Percentiles rank a stretch among this genome's conserved stretches.
These are phyloP conservation scores for Nestor notabilis DNA, from an alignment of 2,113 vertebrate species.

Conservation along the genomic window DNA sequence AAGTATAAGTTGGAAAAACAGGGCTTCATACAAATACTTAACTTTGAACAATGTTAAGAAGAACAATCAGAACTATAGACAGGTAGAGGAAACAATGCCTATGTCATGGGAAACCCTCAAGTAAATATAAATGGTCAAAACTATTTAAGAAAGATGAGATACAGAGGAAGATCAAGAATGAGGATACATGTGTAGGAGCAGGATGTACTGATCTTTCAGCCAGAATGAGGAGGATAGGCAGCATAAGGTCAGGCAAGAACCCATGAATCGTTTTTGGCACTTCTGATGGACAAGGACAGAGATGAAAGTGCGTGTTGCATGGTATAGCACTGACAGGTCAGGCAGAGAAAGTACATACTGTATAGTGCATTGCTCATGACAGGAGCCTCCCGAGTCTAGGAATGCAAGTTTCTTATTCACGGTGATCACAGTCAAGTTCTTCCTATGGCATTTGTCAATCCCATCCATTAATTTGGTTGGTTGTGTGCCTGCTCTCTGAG, in stretches of 20 bases:
- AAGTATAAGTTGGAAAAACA: neutral
- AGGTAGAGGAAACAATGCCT: neutral
- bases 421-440: neutral
- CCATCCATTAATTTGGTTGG: constrained; percentile 12
- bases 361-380: neutral
- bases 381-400: neutral
- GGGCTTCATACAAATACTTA: neutral
- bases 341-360: constrained; percentile 8
- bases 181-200: neutral
- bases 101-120: fast-evolving
- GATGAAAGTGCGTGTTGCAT: neutral
- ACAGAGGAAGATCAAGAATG: neutral
- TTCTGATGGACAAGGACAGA: neutral
- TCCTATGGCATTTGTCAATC: neutral
- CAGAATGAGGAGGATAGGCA: neutral
- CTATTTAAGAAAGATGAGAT: neutral
- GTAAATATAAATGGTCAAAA: neutral
- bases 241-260: neutral
- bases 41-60: neutral
- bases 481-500: neutral
- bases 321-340: neutral
- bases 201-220: neutral
- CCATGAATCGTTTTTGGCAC: neutral
- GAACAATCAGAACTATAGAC: neutral
- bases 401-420: neutral